Conservation (phyloP, 2,113 vertebrate species). For the Pavo muticus region DNA sequence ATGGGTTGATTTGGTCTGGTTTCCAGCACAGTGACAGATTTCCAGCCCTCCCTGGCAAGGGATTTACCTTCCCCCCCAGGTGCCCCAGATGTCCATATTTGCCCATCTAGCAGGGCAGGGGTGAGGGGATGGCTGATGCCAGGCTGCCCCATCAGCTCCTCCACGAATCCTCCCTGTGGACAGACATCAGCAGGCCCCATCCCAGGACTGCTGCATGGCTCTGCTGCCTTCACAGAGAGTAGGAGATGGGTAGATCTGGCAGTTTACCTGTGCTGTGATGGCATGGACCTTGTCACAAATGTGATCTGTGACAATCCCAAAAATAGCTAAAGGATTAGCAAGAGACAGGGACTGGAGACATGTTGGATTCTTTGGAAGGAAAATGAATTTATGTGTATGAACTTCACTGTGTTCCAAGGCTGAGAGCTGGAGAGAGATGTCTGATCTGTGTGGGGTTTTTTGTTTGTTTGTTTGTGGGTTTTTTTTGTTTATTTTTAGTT, state of each 20-base stretch:
- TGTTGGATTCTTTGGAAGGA: background rate
- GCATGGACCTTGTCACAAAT: background rate
- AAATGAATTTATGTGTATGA: background rate
- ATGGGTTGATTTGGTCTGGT: background rate
- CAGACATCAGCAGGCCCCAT: background rate
- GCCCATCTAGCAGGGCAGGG: accelerated
- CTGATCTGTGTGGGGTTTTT: background rate
- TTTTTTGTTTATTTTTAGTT: background rate
- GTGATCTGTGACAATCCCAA: background rate
- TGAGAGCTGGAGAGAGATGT: background rate
- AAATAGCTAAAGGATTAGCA: background rate
- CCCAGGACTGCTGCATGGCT: no score
- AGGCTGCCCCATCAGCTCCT: background rate
- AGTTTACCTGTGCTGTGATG: background rate
- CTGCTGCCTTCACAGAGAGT: background rate
- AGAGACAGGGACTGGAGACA: background rate
- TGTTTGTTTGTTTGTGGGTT: background rate
- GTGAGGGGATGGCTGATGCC: accelerated
- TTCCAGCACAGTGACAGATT: background rate
- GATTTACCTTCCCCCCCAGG: background rate
- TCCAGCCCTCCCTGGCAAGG: background rate
- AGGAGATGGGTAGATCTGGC: background rate
- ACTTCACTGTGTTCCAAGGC: background rate
- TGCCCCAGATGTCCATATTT: background rate
- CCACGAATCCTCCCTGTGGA: background rate